Evolutionary conservation across 1,140 invertebrate species (phyloP), one percentile per base, ranked within the genome.

Genomic region (Aphaenogaster rudis): DNA sequence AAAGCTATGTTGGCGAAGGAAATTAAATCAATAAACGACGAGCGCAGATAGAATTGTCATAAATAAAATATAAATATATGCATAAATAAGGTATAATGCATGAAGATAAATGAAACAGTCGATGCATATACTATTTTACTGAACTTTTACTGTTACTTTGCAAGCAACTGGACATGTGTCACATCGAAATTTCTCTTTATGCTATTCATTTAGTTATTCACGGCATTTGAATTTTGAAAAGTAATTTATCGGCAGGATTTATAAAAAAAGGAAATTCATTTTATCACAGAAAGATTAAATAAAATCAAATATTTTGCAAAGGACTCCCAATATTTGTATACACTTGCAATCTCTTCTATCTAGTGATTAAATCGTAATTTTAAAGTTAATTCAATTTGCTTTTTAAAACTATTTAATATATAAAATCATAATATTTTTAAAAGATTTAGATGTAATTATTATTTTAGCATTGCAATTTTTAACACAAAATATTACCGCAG

Each of bases 21-120:
- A 54, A 82, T 84, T 71, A 74, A 71, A 81, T 81, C 39, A 57
- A 81, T 81, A 71, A 39, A 57, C 15, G 13, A 59, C 15, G 21
- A 33, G 5, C 3, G 48, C 21, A 13, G 13, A 21, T 66, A 33
- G 15, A 71, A 52, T 15, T 66, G 7, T 50, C 78, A 33, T 52
- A 28, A 39, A 59, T 59, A 82, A 48, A 78, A 63, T 63, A 78
- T 17, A 28, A 28, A 21, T 45, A 21, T 28, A 28, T n/a, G 9
- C 8, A 33, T 64, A 48, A 66, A 79, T 79, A 39, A 67, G 33
- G 61, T 67, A 11, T 50, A 61, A 69, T 42, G 6, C 8, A 45
- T 45, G 8, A 81, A 52, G 2, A 52, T 79, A 81, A 81, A 50
- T 67, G 28, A 66, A 80, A 39, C 63, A 54, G 9, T 17, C 39